Evolutionary conservation across 2,888 invertebrate species (phyloP).

Genomic region (Drosophila tripunctata): DNA sequence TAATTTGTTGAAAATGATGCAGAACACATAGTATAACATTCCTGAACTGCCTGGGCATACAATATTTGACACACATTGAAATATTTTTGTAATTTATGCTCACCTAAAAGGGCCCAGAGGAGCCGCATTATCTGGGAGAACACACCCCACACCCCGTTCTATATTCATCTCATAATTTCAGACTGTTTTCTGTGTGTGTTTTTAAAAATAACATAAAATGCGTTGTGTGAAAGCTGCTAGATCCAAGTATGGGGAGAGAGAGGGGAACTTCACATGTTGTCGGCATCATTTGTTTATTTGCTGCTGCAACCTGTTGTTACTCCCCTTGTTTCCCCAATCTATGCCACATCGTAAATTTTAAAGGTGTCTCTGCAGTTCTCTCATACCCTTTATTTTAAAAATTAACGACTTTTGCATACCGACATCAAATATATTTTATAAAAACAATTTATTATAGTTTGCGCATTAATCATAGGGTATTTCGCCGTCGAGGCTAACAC

Average conservation of each 20-base stretch:
- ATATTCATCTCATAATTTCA: conserved; percentile 53
- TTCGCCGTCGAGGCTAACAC: background rate
- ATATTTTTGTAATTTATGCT: conserved; percentile 75
- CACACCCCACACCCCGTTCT: conserved; percentile 2
- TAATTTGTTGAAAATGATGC: conserved; percentile 71
- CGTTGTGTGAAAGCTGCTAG: conserved; percentile 52
- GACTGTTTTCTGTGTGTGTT: conserved; percentile 18
- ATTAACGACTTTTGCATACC: too few species aligned
- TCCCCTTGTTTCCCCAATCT: conserved; percentile 2
- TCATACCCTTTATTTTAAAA: conserved; percentile 7
- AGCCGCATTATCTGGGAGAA: conserved; percentile 43
- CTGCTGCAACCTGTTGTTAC: conserved; percentile 63
- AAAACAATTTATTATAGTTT: background rate
- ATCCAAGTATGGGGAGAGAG: conserved; percentile 9
- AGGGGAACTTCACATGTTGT: conserved; percentile 14
- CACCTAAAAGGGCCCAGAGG: conserved; percentile 52
- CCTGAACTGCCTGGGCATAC: conserved; percentile 60
- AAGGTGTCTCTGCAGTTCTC: conserved; percentile 26
- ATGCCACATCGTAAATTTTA: conserved; percentile 52
- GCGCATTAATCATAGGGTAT: background rate
- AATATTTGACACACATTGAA: conserved; percentile 71
- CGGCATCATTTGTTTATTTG: conserved; percentile 54
- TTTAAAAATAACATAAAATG: conserved; percentile 63
- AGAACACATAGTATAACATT: conserved; percentile 62
- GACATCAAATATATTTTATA: too few species aligned